Conservation (phyloP, 2,888 invertebrate species). For the Oxystoma pomonae region DNA sequence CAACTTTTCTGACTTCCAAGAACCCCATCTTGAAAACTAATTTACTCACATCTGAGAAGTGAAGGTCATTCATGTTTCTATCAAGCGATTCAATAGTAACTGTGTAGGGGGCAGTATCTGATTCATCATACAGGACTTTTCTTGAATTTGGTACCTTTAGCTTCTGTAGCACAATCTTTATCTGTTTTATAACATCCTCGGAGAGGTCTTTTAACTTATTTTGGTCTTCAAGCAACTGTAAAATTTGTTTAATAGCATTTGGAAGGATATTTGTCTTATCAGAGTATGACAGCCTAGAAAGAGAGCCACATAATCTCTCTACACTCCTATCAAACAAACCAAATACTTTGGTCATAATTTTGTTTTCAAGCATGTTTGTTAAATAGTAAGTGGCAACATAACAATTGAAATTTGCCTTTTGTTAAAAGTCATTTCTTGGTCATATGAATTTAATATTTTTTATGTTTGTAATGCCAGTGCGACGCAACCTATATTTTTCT, state of each 20-base stretch:
- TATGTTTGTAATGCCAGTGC: too few relatives aligned
- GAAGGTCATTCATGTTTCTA: not conserved
- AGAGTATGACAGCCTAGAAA: too few relatives aligned
- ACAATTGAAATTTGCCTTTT: too few relatives aligned
- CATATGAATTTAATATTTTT: too few relatives aligned
- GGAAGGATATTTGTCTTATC: too few relatives aligned
- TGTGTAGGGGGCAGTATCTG: not conserved
- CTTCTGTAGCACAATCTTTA: not conserved
- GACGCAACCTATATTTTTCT: too few relatives aligned
- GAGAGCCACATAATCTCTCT: too few relatives aligned
- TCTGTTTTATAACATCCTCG: not conserved
- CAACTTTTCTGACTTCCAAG: not conserved
- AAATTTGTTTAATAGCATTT: not conserved
- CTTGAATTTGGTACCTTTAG: not conserved
- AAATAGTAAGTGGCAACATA: too few relatives aligned
- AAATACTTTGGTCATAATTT: too few relatives aligned
- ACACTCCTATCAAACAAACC: too few relatives aligned
- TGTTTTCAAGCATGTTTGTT: too few relatives aligned
- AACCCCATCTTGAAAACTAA: not conserved
- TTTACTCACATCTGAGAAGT: not conserved
- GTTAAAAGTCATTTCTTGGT: too few relatives aligned
- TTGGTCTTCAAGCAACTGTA: not conserved
- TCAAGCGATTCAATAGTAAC: not conserved
- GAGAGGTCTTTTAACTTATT: not conserved
- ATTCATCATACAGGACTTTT: not conserved